phyloP scores from a whole-genome alignment of 2,113 vertebrate species.

The Odontesthes bonariensis region DNA sequence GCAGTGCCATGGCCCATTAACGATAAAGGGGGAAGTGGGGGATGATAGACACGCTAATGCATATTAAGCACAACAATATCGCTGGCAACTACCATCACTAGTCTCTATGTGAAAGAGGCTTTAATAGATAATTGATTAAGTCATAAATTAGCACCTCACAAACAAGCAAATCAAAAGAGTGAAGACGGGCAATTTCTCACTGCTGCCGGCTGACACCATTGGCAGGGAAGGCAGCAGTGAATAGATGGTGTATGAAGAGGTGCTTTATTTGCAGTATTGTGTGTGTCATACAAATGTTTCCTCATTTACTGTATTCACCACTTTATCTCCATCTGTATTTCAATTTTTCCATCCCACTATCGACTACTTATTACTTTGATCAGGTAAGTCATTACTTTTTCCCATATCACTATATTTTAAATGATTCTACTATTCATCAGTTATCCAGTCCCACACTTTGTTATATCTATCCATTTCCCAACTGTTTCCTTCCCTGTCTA shows the following conservation, averaged over 20 bases:
- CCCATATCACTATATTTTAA: background rate
- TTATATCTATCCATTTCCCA: background rate
- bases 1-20: constrained; percentile 63
- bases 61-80: constrained; percentile 71
- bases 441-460: background rate
- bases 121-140: constrained; percentile 82
- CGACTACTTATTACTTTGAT: background rate
- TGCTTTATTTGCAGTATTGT: constrained; percentile 45
- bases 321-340: constrained; percentile 24
- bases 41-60: constrained; percentile 70
- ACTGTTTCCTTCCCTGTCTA: background rate
- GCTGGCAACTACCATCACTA: constrained; percentile 68
- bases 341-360: constrained; percentile 15
- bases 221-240: constrained; percentile 23
- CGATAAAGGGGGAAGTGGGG: constrained; percentile 60
- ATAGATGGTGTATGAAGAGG: constrained; percentile 13
- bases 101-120: constrained; percentile 70
- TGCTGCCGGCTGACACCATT: constrained; percentile 20
- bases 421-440: background rate
- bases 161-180: constrained; percentile 78
- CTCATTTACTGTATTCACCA: constrained; percentile 18
- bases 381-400: background rate
- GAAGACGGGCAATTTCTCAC: constrained; percentile 60
- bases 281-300: background rate
- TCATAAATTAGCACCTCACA: constrained; percentile 74